Evolutionary conservation across 2,888 invertebrate species (phyloP), one percentile per base, ranked within the genome.

Genomic region (Drosophila percnosoma): DNA sequence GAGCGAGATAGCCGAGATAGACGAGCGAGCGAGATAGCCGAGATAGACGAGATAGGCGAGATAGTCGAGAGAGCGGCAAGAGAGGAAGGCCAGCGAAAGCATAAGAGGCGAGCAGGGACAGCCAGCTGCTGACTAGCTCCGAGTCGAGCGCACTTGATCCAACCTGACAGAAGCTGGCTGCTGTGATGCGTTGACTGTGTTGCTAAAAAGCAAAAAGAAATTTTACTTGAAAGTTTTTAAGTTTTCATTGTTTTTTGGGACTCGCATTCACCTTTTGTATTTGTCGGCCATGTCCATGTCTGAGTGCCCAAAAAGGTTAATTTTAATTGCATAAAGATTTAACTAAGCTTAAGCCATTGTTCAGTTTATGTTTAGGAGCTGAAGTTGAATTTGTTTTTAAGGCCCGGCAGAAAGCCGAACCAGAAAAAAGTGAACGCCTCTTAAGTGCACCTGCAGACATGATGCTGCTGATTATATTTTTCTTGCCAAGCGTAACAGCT

Each of bases 391-490:
- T 24, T 21, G 45, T 24, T 24, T 45, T 45, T 15, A 15, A 8
- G 36, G 55, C 55, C 18, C 13, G n/a, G 55, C 38, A 27, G 27
- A 55, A 55, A 54, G 18, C 10, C 3, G 34, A 33, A 51, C 10
- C 18, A 18, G 3, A 27, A 52, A 80, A 87, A 87, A 87, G 87
- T 87, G 87, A 87, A 87, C 87, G 87, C 87, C 87, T 87, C 90
- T 87, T 88, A 86, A 90, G 90, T 87, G 89, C 87, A 87, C 87
- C 91, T 87, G 87, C 87, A 87, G 87, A 89, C 87, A 89, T 87
- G 87, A 87, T 87, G 87, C 90, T 90, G 87, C 91, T 86, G 86
- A 90, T 90, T 86, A 90, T 86, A 86, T 87, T 87, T 87, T 89
- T 74, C 91, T 89, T 90, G 83, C 86, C 86, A 87, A 89, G 91